Percentiles rank a stretch among this genome's conserved stretches.
Conservation (phyloP, 1,140 invertebrate genomes). For the Parasteatoda tepidariorum region DNA sequence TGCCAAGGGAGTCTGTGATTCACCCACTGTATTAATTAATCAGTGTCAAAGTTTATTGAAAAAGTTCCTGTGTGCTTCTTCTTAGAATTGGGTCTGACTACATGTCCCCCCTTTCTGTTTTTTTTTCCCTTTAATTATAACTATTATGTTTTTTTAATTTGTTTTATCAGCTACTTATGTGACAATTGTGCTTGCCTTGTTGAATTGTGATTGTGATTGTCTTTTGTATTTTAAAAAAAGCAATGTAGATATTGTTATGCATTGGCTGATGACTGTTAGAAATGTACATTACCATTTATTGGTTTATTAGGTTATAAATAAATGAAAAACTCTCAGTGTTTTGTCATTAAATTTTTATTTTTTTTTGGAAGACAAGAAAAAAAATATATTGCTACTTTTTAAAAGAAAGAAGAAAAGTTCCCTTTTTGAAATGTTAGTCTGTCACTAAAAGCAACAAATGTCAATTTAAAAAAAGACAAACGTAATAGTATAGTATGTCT, state of each 20-base stretch:
- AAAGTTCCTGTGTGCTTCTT: constrained; percentile 58
- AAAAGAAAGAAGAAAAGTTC: too few relatives aligned
- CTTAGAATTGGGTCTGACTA: constrained; percentile 53
- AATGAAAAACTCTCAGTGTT: too few relatives aligned
- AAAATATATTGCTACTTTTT: too few relatives aligned
- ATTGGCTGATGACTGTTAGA: constrained; percentile 58
- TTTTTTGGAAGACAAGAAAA: too few relatives aligned
- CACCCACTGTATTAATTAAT: constrained; percentile 49
- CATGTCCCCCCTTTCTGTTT: too few relatives aligned
- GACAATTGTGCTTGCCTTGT: constrained; percentile 59
- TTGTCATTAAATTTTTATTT: too few relatives aligned
- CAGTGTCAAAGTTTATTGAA: constrained; percentile 58
- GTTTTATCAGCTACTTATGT: constrained; percentile 53
- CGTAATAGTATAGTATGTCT: too few relatives aligned
- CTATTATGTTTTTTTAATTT: background rate
- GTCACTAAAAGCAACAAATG: too few relatives aligned
- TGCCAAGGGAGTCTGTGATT: constrained; percentile 59
- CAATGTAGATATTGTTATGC: constrained; percentile 61
- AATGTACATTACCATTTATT: constrained; percentile 53
- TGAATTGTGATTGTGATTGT: constrained; percentile 52
- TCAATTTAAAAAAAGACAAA: too few relatives aligned
- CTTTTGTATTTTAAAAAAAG: constrained; percentile 53
- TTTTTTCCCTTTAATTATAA: constrained; percentile 3
- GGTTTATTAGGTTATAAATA: constrained; percentile 60
- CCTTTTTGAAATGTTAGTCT: too few relatives aligned